Conservation (phyloP, 2,113 vertebrate species). For the Grallaria varia region DNA sequence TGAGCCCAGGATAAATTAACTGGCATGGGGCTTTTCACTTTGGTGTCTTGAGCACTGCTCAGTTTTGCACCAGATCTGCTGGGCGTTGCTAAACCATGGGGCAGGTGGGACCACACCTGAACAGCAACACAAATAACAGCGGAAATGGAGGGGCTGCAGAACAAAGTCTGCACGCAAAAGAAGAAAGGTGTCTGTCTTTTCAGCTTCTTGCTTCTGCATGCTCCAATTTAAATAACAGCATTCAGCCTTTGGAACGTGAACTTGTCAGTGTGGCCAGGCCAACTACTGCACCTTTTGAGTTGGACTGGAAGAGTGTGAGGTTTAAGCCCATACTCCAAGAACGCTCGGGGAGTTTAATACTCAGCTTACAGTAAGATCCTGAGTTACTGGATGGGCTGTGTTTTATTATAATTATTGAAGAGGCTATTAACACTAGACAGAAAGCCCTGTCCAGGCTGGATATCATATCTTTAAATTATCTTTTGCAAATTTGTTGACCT, state of each 20-base stretch:
- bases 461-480: neutral
- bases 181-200: neutral
- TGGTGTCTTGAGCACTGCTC: fast-evolving
- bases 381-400: neutral
- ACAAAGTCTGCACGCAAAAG: neutral
- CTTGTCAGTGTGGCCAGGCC: neutral
- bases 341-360: neutral
- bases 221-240: neutral
- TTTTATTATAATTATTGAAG: neutral
- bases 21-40: neutral
- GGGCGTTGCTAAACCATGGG: neutral
- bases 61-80: neutral
- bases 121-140: neutral
- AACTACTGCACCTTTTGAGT: neutral
- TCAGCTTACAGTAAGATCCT: neutral
- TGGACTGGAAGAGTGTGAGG: neutral
- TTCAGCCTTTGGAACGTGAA: neutral
- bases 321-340: neutral
- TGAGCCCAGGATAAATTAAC: neutral
- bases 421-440: neutral
- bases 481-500: neutral
- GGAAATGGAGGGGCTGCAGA: neutral
- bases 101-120: fast-evolving
- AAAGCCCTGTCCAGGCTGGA: neutral
- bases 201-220: neutral